A percentile compares a stretch with the other conserved stretches of the same genome.
Conservation (phyloP, 2,888 invertebrate genomes). For the Idaea straminata region DNA sequence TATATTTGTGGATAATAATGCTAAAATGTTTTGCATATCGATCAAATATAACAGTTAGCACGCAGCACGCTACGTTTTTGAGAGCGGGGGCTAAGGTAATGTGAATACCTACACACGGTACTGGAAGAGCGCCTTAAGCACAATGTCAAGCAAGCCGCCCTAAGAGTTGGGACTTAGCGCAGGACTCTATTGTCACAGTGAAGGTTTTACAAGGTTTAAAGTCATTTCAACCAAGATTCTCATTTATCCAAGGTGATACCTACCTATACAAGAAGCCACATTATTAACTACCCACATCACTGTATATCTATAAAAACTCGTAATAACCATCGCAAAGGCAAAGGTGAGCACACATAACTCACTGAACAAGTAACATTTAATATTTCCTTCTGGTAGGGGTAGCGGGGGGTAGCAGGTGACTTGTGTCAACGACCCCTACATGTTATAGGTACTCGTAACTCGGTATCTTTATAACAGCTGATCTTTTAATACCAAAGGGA, state of each 20-base stretch:
- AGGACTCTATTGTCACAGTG: not conserved
- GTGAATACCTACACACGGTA: no score
- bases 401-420: conserved; percentile 68
- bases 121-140: no score
- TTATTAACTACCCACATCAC: conserved; percentile 15
- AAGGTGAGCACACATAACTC: conserved; percentile 49
- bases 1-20: no score
- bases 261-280: not conserved
- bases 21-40: no score
- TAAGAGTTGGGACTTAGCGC: not conserved
- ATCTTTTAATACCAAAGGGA: conserved; percentile 36
- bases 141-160: not conserved
- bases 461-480: conserved; percentile 37
- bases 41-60: no score
- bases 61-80: no score
- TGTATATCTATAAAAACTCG: conserved; percentile 16
- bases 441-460: conserved; percentile 13
- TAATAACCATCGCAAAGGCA: conserved; percentile 28
- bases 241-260: not conserved
- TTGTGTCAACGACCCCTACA: conserved; percentile 68
- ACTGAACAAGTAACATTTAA: conserved; percentile 73
- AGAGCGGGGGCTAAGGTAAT: no score
- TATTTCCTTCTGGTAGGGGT: conserved; percentile 61
- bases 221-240: not conserved
- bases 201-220: not conserved